Conservation (phyloP, 2,797 vertebrate species). For the Nannoperca obscura region DNA sequence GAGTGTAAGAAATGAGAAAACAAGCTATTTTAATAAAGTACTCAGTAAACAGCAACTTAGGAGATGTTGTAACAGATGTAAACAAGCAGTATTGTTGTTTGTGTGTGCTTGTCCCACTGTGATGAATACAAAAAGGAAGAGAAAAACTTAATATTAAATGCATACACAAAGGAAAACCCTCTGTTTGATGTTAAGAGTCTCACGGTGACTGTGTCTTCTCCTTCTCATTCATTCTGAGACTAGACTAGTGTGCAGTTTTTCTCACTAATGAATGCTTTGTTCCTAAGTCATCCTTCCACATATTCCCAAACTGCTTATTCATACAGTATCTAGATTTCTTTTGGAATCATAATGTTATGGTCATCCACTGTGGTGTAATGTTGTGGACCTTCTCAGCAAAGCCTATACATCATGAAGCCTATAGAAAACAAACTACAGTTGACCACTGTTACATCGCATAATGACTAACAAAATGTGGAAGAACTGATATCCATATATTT, state of each 20-base stretch:
- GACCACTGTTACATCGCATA: background rate
- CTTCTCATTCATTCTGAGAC: slow-evolving; percentile 3
- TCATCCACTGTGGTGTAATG: background rate
- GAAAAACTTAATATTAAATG: slow-evolving; percentile 19
- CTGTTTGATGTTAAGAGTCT: slow-evolving; percentile 23
- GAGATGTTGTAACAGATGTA: slow-evolving; percentile 7
- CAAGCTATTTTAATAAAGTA: slow-evolving; percentile 1
- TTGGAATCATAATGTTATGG: background rate
- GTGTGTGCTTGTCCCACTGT: slow-evolving; percentile 6
- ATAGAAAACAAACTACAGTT: background rate
- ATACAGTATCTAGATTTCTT: slow-evolving; percentile 10
- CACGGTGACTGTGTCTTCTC: slow-evolving; percentile 12
- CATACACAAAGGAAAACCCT: slow-evolving; percentile 22
- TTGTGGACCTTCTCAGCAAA: background rate
- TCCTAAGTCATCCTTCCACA: slow-evolving; percentile 9
- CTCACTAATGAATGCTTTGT: slow-evolving; percentile 31
- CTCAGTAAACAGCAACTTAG: slow-evolving; percentile 8
- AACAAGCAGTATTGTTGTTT: slow-evolving; percentile 24
- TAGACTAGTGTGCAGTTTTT: slow-evolving; percentile 29
- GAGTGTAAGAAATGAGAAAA: background rate
- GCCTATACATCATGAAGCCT: background rate
- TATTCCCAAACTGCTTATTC: slow-evolving; percentile 6
- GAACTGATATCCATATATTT: background rate
- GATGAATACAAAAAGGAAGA: slow-evolving; percentile 20
- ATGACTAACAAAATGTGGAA: background rate